Percentiles rank a stretch among this genome's conserved stretches.
These are phyloP conservation scores for Tonatia bakeri DNA, from an alignment of 2,113 vertebrate genomes.

Conservation along the genomic window DNA sequence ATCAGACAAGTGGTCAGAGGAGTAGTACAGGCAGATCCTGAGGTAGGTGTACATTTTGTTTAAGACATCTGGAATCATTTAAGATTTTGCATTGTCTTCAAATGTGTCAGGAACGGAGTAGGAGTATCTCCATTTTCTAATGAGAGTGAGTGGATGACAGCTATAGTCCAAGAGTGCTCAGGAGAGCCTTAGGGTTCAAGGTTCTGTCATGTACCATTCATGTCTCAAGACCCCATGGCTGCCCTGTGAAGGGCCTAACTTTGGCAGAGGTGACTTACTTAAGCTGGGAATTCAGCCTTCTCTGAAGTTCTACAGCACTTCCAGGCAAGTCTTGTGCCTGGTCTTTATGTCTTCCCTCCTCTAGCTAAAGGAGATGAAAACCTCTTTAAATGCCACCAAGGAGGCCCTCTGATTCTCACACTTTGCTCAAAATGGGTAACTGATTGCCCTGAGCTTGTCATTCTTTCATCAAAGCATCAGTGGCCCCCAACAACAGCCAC, in stretches of 20 bases:
- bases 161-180: background rate
- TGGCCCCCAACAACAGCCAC: background rate
- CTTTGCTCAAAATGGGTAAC: background rate
- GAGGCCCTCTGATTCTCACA: background rate
- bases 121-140: background rate
- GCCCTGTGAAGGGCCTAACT: background rate
- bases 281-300: background rate
- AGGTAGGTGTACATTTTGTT: background rate
- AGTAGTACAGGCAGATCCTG: background rate
- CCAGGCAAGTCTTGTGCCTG: background rate
- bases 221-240: background rate
- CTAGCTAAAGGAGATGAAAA: background rate
- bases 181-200: background rate
- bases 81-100: background rate
- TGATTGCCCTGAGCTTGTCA: background rate
- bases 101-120: background rate
- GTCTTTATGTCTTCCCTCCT: background rate
- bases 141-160: background rate
- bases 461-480: background rate
- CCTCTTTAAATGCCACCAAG: background rate
- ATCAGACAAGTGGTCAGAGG: background rate
- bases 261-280: background rate
- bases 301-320: background rate
- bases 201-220: background rate
- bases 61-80: background rate